Percentiles rank a stretch among this genome's conserved stretches.
Evolutionary conservation across 2,888 invertebrate species (phyloP).

Genomic region (Argynnis bischoffii): DNA sequence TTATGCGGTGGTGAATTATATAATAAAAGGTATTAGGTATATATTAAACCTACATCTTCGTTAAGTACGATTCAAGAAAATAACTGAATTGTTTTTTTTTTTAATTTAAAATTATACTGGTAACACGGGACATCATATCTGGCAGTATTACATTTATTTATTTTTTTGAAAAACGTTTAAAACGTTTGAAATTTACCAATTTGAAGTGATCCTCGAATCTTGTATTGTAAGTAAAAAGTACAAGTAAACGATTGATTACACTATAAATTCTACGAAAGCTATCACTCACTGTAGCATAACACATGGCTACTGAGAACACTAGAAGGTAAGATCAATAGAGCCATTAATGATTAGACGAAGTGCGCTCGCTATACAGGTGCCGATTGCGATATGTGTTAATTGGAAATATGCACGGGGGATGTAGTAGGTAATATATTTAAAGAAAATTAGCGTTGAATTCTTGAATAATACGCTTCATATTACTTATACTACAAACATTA

Average conservation of each 20-base stretch:
- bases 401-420: conserved; percentile 13
- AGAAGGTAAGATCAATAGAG: conserved; percentile 20
- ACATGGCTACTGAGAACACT: conserved; percentile 25
- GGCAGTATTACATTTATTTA: too few relatives aligned
- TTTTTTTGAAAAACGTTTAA: too few relatives aligned
- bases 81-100: too few relatives aligned
- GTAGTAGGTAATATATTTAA: conserved; percentile 18
- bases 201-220: too few relatives aligned
- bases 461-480: neutral
- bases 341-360: conserved; percentile 22
- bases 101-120: too few relatives aligned
- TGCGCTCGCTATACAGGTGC: conserved; percentile 27
- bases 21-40: too few relatives aligned
- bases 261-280: neutral
- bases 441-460: conserved; percentile 13
- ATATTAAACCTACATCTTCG: too few relatives aligned
- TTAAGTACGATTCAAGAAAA: too few relatives aligned
- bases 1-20: too few relatives aligned
- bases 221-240: too few relatives aligned
- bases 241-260: neutral
- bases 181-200: too few relatives aligned
- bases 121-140: too few relatives aligned
- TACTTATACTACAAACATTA: neutral
- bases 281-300: neutral
- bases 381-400: conserved; percentile 15